A percentile compares a stretch with the other conserved stretches of the same genome.
Evolutionary conservation across 1,140 invertebrate genomes (phyloP).

Genomic region (Sarcophaga bullata): DNA sequence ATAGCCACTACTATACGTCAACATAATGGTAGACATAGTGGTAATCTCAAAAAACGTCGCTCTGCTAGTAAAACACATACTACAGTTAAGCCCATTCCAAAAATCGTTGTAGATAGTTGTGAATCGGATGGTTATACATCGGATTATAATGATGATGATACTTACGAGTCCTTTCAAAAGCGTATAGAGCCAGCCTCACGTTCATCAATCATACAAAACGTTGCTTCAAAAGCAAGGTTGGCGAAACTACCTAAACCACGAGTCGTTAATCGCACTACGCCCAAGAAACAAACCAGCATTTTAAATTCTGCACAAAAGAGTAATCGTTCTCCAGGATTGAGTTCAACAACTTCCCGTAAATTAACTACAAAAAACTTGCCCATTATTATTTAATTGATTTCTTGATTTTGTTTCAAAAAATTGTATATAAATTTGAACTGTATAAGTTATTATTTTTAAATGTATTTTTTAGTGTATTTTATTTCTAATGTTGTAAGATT

Average conservation of each 20-base stretch:
- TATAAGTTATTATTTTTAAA: too few species aligned
- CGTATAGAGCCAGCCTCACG: slow-evolving; percentile 52
- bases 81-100: not conserved
- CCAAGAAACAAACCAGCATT: slow-evolving; percentile 24
- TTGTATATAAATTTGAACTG: too few species aligned
- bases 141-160: slow-evolving; percentile 47
- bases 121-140: slow-evolving; percentile 44
- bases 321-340: slow-evolving; percentile 5
- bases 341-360: slow-evolving; percentile 32
- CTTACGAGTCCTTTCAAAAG: slow-evolving; percentile 52
- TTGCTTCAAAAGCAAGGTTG: slow-evolving; percentile 14
- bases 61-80: slow-evolving; percentile 38
- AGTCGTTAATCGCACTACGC: slow-evolving; percentile 18
- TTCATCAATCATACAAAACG: slow-evolving; percentile 50
- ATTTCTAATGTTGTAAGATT: too few species aligned
- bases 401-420: not conserved
- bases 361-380: slow-evolving; percentile 46
- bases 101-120: slow-evolving; percentile 29
- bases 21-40: slow-evolving; percentile 52
- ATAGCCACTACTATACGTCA: slow-evolving; percentile 54
- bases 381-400: slow-evolving; percentile 44
- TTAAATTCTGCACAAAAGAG: not conserved
- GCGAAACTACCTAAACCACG: slow-evolving; percentile 41
- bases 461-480: too few species aligned
- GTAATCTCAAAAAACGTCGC: slow-evolving; percentile 43